Base-by-base conservation (phyloP, 2,797 vertebrate species). In the Bryconaethiops microstoma region DNA sequence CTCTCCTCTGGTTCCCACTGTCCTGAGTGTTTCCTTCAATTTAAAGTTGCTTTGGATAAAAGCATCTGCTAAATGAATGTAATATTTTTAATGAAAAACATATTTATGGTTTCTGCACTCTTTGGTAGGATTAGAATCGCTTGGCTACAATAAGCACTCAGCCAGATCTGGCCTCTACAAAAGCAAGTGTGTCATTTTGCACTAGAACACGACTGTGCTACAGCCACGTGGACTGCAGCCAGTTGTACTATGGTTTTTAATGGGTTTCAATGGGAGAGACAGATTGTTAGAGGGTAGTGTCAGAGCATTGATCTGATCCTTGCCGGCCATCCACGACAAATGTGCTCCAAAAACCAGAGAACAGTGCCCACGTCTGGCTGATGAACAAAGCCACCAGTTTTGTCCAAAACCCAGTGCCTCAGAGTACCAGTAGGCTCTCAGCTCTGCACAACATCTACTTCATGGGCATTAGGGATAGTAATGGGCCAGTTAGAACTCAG, bases 221-320 rank as follows among this genome's bases (percentile, higher is more conserved):
- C 48, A 50, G 74, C 64, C 25, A 45, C 59, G 68, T 74, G 70
- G 62, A 69, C 29, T n/a, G 35, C 70, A 57, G 74, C 29, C 72
- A 14, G 62, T 71, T 76, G 12, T 77, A 79, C 60, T 77, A 69
- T 83, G 68, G 59, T 80, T 84, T 81, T 82, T 86, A 86, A 86
- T 80, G 80, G 76, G 78, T 86, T 86, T 86, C 85, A 81, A 79
- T 81, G 81, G 80, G 83, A 86, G 74, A 57, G 23, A 70, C 70
- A 82, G 80, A 75, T 74, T 81, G 82, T 77, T 78, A 78, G 63
- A 81, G 76, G 62, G 74, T 82, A 74, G 81, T 83, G 79, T 42
- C 76, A 83, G 67, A 54, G 52, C 35, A 75, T 75, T 69, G 76
- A 80, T 74, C 78, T 74, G 64, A 86, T 59, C 67, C 35, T 60